Percentiles rank a stretch among this genome's conserved stretches.
phyloP scores from a whole-genome alignment of 2,888 invertebrate species.

The Galerucella pusilla region DNA sequence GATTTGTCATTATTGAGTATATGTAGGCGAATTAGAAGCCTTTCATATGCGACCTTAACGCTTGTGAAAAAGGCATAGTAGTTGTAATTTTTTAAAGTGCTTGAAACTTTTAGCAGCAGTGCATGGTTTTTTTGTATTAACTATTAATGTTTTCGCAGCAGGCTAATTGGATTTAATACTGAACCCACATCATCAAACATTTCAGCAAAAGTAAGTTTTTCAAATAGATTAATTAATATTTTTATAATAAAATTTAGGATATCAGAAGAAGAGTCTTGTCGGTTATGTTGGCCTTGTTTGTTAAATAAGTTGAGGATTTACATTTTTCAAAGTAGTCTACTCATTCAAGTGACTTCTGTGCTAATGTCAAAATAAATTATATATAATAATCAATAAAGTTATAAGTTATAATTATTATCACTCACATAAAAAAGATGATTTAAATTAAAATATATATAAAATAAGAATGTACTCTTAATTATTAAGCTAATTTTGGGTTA shows the following conservation, averaged over 20 bases:
- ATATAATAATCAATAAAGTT: no score
- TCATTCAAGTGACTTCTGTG: no score
- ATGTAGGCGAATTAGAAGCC: constrained; percentile 21
- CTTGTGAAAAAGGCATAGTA: constrained; percentile 13
- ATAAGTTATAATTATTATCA: no score
- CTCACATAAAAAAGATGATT: no score
- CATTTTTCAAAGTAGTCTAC: no score
- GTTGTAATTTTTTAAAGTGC: constrained; percentile 7
- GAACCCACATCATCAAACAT: constrained; percentile 22
- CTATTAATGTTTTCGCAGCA: constrained; percentile 42
- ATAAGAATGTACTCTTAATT: no score
- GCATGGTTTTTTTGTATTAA: constrained; percentile 36
- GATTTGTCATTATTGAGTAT: constrained; percentile 27
- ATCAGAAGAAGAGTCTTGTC: not conserved
- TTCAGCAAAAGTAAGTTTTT: constrained; percentile 37
- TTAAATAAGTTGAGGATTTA: no score
- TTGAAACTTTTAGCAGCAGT: constrained; percentile 9
- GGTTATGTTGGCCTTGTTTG: not conserved
- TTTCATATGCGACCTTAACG: constrained; percentile 24
- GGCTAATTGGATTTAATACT: constrained; percentile 37
- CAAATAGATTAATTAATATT: constrained; percentile 4
- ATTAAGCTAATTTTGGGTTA: no score
- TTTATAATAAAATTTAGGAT: not conserved
- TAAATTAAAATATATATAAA: no score
- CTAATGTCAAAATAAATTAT: no score